Conservation (phyloP, 2,113 vertebrate species). For the Promerops cafer region DNA sequence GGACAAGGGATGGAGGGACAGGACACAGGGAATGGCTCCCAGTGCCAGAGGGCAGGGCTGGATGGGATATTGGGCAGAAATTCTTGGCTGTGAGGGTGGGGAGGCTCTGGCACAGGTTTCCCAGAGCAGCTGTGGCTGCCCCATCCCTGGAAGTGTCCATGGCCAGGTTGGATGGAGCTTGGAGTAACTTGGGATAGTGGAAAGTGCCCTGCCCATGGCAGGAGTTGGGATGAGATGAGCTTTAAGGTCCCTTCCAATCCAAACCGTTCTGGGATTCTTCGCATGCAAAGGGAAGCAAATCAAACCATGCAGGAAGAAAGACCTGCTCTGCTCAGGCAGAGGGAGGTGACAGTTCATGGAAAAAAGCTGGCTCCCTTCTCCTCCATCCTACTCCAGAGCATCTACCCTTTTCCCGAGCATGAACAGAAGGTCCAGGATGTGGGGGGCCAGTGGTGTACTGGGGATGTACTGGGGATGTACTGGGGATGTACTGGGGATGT, state of each 20-base stretch:
- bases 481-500: background rate
- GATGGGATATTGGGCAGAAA: background rate
- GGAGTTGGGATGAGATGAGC: background rate
- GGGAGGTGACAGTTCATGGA: background rate
- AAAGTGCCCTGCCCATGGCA: background rate
- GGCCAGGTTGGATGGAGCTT: rapidly evolving
- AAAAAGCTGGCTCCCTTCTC: background rate
- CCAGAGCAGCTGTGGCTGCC: background rate
- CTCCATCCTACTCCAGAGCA: background rate
- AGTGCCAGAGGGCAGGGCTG: background rate
- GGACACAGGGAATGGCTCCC: background rate
- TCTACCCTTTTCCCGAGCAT: background rate
- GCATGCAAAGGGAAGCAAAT: background rate
- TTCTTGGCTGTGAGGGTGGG: rapidly evolving
- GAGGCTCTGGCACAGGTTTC: background rate
- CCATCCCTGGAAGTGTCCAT: background rate
- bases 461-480: too few relatives aligned
- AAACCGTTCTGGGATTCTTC: background rate
- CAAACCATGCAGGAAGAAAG: background rate
- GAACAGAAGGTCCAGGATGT: rapidly evolving
- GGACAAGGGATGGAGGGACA: background rate
- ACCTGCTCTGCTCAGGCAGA: background rate
- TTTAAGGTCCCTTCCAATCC: background rate
- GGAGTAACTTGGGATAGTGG: background rate
- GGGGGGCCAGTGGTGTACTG: background rate